Conservation (phyloP, 1,140 invertebrate genomes). For the Euwallacea similis region DNA sequence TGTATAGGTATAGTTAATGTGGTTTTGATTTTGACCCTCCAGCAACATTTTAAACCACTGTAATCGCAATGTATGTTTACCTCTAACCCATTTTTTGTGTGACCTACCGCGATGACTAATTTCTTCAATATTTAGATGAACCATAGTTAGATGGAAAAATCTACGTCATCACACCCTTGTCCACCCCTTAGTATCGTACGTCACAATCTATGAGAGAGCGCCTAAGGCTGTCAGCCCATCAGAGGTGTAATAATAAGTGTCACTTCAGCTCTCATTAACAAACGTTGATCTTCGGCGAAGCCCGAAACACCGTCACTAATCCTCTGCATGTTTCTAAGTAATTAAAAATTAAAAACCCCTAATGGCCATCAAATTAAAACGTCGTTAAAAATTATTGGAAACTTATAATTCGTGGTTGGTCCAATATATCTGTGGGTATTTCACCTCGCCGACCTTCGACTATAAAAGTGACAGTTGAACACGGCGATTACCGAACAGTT, state of each 20-base stretch:
- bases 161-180: too few species aligned
- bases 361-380: background rate
- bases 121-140: too few species aligned
- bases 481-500: background rate
- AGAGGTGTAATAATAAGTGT: background rate
- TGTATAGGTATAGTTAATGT: too few species aligned
- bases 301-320: too few species aligned
- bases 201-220: background rate
- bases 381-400: background rate
- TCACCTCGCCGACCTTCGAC: background rate
- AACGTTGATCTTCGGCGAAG: background rate
- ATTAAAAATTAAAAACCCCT: background rate
- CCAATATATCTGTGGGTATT: slow-evolving; percentile 1
- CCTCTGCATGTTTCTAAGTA: background rate
- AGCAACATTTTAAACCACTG: too few species aligned
- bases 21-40: too few species aligned
- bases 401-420: slow-evolving; percentile 1
- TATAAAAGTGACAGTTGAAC: background rate
- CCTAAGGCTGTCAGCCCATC: too few species aligned
- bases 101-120: too few species aligned
- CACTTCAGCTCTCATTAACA: background rate
- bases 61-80: too few species aligned
- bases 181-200: background rate
- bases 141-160: too few species aligned
- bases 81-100: too few species aligned